Percentiles rank a stretch among this genome's conserved stretches.
phyloP scores from a whole-genome alignment of 1,140 invertebrate species.

The Yoshiicerus persimilis region DNA sequence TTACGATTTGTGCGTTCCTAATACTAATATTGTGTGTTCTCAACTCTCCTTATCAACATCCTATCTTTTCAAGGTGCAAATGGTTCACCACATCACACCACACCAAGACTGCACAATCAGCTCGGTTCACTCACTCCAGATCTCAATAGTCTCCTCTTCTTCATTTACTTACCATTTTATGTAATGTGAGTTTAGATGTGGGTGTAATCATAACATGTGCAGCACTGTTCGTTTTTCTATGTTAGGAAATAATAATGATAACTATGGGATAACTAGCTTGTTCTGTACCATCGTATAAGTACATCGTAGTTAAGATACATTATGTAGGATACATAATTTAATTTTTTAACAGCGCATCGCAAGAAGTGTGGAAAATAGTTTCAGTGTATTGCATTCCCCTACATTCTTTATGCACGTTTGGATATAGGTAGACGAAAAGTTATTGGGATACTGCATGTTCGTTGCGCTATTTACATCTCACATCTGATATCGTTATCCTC shows the following conservation, averaged over 20 bases:
- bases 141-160: neutral
- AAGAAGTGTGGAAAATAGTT: neutral
- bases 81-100: neutral
- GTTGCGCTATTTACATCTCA: neutral
- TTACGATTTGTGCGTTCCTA: neutral
- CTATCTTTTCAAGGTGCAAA: constrained; percentile 4
- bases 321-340: neutral
- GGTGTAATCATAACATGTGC: neutral
- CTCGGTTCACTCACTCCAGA: neutral
- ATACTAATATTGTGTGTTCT: neutral
- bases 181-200: neutral
- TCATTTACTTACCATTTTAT: neutral
- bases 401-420: neutral
- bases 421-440: neutral
- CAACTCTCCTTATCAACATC: neutral
- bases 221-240: neutral
- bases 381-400: neutral
- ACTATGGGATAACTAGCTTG: neutral
- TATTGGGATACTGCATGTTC: neutral
- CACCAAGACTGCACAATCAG: neutral
- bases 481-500: neutral
- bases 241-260: neutral
- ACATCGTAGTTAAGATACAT: neutral
- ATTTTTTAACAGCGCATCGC: neutral
- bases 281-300: neutral